Evolutionary conservation across 2,113 vertebrate species (phyloP).

Genomic region (Piaya cayana): DNA sequence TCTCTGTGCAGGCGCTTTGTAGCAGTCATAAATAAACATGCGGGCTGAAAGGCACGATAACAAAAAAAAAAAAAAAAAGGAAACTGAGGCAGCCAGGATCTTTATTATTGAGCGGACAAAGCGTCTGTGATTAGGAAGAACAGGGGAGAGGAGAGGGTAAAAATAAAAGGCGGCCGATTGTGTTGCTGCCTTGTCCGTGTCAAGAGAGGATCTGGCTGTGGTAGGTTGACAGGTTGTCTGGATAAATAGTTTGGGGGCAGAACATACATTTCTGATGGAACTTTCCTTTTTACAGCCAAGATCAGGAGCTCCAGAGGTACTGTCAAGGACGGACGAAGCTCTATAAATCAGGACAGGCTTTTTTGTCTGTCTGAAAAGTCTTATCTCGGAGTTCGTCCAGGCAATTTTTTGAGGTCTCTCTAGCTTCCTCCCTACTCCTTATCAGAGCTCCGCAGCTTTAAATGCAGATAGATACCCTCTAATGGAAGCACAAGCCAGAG

Average conservation of each 20-base stretch:
- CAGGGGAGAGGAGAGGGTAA: background rate
- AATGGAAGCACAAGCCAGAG: slow-evolving; percentile 70
- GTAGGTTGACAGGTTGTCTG: slow-evolving; percentile 72
- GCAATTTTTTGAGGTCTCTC: slow-evolving; percentile 70
- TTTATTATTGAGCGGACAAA: slow-evolving; percentile 54
- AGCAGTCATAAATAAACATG: slow-evolving; percentile 57
- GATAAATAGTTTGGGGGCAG: slow-evolving; percentile 66
- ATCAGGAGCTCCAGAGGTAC: slow-evolving; percentile 61
- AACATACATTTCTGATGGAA: slow-evolving; percentile 66
- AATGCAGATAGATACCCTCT: slow-evolving; percentile 70
- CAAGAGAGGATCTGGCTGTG: slow-evolving; percentile 58
- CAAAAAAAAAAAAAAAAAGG: slow-evolving; percentile 39
- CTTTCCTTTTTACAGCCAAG: slow-evolving; percentile 31
- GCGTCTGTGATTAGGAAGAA: background rate
- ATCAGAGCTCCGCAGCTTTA: slow-evolving; percentile 75
- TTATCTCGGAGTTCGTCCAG: slow-evolving; percentile 70
- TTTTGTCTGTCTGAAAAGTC: slow-evolving; percentile 72
- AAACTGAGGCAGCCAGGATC: slow-evolving; percentile 69
- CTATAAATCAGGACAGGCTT: slow-evolving; percentile 73
- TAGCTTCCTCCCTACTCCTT: slow-evolving; percentile 64
- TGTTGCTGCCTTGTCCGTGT: slow-evolving; percentile 55
- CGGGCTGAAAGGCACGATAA: slow-evolving; percentile 24
- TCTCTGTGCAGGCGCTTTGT: slow-evolving; percentile 26
- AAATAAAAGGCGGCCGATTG: slow-evolving; percentile 24
- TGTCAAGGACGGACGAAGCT: slow-evolving; percentile 67